Evolutionary conservation across 2,113 vertebrate genomes (phyloP), one percentile per base, ranked within the genome.

Genomic region (Speoplatyrhinus poulsoni): DNA sequence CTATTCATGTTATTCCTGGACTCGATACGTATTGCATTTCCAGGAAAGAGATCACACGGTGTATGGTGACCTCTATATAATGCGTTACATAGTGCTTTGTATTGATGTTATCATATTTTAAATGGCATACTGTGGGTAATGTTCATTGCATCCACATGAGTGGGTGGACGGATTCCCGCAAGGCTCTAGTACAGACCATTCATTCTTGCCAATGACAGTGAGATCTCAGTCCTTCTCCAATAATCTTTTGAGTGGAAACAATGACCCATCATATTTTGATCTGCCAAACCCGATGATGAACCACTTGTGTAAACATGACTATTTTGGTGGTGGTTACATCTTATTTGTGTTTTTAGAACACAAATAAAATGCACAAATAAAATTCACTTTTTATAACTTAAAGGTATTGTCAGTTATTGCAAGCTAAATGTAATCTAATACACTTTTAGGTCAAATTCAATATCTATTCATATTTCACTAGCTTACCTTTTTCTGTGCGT

Each of bases 241-340:
- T 48, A 41, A 52, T 57, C 0, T 41, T 13, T 63, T 76, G 63
- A 56, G 66, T 65, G 52, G 9, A 55, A 56, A 33, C 26, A 57
- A 69, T 70, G 36, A 46, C 1, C 19, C 26, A 32, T 19, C 59
- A 49, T 64, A 47, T 13, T 69, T 79, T 66, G 36, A 69, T 76
- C 77, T 71, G 58, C 49, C 75, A 57, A 73, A 72, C 46, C 64
- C 72, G 80, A 17, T 72, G 79, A 76, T 56, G 54, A 16, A 76
- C 19, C 19, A 32, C 11, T 26, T 41, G 36, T 41, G 36, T 41
- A 41, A 41, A 41, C 36, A 41, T 41, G 7, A 41, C 36, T 41
- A 6, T 41, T 8, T 41, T 41, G 36, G 36, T 41, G 36, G 36
- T 6, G 36, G 36, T 41, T 6, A 41, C 7, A 41, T 26, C 26